A percentile compares a stretch with the other conserved stretches of the same genome.
Conservation (phyloP, 2,888 invertebrate species). For the Ornithoptera priamus region DNA sequence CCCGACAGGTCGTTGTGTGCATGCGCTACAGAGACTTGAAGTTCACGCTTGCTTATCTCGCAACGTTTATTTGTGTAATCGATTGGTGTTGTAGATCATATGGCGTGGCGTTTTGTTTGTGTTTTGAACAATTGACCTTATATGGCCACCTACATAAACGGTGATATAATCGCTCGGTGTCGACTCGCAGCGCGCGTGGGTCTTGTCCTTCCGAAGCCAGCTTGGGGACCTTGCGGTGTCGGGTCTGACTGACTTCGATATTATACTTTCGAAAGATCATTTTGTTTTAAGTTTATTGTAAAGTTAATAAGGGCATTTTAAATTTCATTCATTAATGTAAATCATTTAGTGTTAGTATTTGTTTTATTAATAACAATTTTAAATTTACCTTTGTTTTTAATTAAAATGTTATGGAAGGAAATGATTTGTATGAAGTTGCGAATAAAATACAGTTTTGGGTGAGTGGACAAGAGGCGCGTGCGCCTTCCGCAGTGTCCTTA, state of each 20-base stretch:
- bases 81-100: constrained; percentile 40
- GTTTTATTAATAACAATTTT: no score
- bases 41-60: no score
- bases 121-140: constrained; percentile 74
- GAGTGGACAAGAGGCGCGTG: constrained; percentile 9
- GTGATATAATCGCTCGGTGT: constrained; percentile 70
- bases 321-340: neutral
- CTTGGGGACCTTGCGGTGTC: constrained; percentile 25
- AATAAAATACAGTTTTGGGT: neutral
- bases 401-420: neutral
- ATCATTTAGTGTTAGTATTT: no score
- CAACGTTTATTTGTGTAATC: constrained; percentile 1
- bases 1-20: no score
- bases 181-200: constrained; percentile 68
- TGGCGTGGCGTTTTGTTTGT: constrained; percentile 38
- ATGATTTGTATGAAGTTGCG: neutral
- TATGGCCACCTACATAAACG: constrained; percentile 76
- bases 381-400: neutral
- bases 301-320: neutral
- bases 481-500: constrained; percentile 21
- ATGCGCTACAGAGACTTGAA: no score
- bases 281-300: neutral
- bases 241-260: constrained; percentile 3
- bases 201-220: constrained; percentile 62
- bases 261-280: constrained; percentile 22